Evolutionary conservation across 2,888 invertebrate species (phyloP), one percentile per base, ranked within the genome.

Genomic region (Sarcophaga caerulescens): DNA sequence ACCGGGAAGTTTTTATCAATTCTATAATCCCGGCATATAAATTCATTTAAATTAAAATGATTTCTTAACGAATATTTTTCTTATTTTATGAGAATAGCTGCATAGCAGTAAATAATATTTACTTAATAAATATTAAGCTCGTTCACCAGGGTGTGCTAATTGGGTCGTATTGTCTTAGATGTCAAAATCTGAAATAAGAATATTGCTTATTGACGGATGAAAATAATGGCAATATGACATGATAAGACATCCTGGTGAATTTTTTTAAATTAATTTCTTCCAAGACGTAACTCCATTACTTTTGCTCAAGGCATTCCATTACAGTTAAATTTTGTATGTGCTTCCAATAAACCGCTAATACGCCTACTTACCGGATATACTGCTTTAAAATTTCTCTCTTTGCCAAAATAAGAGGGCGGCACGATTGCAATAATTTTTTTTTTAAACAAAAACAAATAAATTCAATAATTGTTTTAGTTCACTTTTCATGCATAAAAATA

Each of bases 11-110:
- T 88, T 92, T 35, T 90, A 90, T 77, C 88, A 88, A 57, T 93
- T 92, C 69, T 92, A 92, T 77, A 93, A 93, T 89, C 90, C 92
- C 14, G 91, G 92, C 65, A 88, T 92, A 73, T 93, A 90, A 89
- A 75, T 3, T n/a, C n/a, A n/a, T 23, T 35, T 10, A 62, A 45
- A 8, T 35, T 35, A 8, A 62, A 47, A n/a, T 1, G 17, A 68
- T 60, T 47, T 60, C 5, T 68, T 65, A 59, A 69, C 85, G 83
- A 83, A 85, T 85, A 83, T 69, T 44, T 66, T 57, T 65, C 52
- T 52, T 52, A 52, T 52, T 52, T 52, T 14, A 52, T 12, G 10
- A 76, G 65, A 65, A 47, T 59, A 45, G 47, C 76, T 81, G 81
- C 81, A 70, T 59, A 81, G 81, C 81, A 81, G 81, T 76, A 76